Evolutionary conservation across 2,888 invertebrate species (phyloP).

Genomic region (Atethmia centrago): DNA sequence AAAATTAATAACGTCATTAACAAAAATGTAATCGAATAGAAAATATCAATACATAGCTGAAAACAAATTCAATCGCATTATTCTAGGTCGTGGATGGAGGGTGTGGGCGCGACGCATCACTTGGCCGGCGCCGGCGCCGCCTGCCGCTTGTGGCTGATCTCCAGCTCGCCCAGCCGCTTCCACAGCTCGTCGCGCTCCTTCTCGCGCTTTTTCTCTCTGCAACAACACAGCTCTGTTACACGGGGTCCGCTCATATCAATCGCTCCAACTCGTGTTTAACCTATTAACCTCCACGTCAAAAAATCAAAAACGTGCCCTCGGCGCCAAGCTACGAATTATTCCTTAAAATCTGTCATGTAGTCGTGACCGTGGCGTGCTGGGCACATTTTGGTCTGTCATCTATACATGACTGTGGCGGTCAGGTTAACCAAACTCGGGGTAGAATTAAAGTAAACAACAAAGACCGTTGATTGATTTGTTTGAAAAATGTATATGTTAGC

Average conservation of each 20-base stretch:
- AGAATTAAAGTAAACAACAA: neutral
- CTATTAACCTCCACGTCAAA: no score
- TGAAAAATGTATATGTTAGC: neutral
- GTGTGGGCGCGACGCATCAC: constrained; percentile 79
- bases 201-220: constrained; percentile 97
- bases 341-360: no score
- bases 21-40: constrained; percentile 89
- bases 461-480: neutral
- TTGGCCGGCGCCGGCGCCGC: constrained; percentile 81
- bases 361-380: no score
- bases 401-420: no score
- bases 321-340: no score
- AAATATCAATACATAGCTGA: constrained; percentile 88
- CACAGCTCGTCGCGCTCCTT: constrained; percentile 99
- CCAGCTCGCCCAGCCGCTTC: constrained; percentile 98
- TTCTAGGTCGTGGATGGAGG: constrained; percentile 77
- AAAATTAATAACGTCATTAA: constrained; percentile 88
- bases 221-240: constrained; percentile 58
- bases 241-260: neutral
- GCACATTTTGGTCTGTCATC: no score
- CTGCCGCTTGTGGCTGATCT: constrained; percentile 92
- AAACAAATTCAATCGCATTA: constrained; percentile 87
- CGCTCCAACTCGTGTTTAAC: neutral
- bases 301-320: no score
- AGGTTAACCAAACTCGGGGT: neutral